Conservation (phyloP, 2,113 vertebrate species). For the Melanotaenia duboulayi region DNA sequence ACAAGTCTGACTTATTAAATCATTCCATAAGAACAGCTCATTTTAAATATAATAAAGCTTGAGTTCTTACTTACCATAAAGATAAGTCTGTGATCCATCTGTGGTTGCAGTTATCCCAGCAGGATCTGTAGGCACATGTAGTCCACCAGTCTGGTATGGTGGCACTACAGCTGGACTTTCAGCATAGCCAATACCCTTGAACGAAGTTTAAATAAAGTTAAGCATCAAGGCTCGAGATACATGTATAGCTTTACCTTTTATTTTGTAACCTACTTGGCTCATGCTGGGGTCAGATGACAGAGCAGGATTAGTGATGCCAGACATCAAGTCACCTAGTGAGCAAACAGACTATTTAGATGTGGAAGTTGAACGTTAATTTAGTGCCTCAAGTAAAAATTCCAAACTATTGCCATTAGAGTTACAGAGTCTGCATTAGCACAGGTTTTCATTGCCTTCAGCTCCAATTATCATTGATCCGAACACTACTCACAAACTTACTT, state of each 20-base stretch:
- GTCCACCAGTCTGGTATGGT: conserved; percentile 38
- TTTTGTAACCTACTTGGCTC: conserved; percentile 60
- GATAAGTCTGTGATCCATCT: conserved; percentile 59
- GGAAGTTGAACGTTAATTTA: too few species aligned
- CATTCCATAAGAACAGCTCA: neutral
- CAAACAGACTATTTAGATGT: conserved; percentile 5
- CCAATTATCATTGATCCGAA: too few species aligned
- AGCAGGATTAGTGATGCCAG: conserved; percentile 33
- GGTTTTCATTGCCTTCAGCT: too few species aligned
- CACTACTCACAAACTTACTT: too few species aligned
- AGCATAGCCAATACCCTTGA: conserved; percentile 59
- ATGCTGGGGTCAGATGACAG: conserved; percentile 51
- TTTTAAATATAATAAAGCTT: neutral
- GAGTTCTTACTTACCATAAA: conserved; percentile 65
- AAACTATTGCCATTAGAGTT: neutral
- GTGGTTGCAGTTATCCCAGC: conserved; percentile 17
- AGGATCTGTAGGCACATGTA: conserved; percentile 50
- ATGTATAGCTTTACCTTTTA: neutral
- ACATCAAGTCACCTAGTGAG: conserved; percentile 56
- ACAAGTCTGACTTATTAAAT: too few species aligned
- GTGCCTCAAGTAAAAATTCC: neutral
- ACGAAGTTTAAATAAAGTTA: neutral
- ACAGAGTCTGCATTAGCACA: too few species aligned
- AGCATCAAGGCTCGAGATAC: neutral
- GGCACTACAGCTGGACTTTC: conserved; percentile 50